Evolutionary conservation across 2,888 invertebrate genomes (phyloP), one percentile per base, ranked within the genome.

Genomic region (Gisinianus flammeolus): DNA sequence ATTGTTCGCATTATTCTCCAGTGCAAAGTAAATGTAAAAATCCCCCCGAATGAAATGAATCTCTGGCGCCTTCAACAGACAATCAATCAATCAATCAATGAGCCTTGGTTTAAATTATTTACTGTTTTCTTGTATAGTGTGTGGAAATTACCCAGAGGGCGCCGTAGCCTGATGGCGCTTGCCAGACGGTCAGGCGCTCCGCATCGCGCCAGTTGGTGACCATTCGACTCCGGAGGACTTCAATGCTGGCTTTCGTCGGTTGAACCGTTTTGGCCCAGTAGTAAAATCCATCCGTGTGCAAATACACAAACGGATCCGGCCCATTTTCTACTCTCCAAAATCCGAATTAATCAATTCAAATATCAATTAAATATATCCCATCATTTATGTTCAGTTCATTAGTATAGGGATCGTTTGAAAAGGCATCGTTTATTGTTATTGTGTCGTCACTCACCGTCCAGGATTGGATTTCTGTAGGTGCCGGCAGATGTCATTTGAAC

Each of bases 1-100:
- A 54, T 71, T 76, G 33, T 76, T 26, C 5, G 1, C 22, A 22
- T 76, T 62, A n/a, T 58, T 69, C 30, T 66, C 75, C 30, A 79
- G 16, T 8, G 75, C 75, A 64, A 79, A 79, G 44, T 79, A 79
- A 54, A 76, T 72, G 67, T 76, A 79, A 56, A 54, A 78, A 24
- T 75, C 56, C 3, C 75, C 78, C 19, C 54, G 58, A 30, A 78
- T 26, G 30, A 54, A 71, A 58, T 79, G 79, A 54, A 79, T 70
- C 44, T 79, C 79, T 4, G 79, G 79, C 6, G 79, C 79, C 77
- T 71, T 71, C 1, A 77, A n/a, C 1, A 10, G 26, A 30, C 54
- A 22, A 62, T 22, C 6, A 62, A 62, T n/a, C 6, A 62, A 62
- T 62, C 6, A 44, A 44, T 10, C 16, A 44, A 10, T 44, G 44